Evolutionary conservation across 2,888 invertebrate species (phyloP), one percentile per base, ranked within the genome.

Genomic region (Abrostola triplasia): DNA sequence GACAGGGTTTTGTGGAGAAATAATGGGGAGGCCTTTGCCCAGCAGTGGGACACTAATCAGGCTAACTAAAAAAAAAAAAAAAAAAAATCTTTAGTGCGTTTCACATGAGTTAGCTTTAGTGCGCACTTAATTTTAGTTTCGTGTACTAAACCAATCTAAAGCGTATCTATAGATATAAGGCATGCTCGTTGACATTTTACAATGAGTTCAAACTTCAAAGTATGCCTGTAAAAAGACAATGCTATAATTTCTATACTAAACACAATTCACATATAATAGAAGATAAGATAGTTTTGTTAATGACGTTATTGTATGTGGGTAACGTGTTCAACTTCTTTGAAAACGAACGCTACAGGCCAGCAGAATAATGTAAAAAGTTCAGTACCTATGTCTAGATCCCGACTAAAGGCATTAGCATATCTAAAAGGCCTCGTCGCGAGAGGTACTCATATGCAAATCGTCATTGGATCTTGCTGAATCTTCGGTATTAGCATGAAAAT

Each of bases 401-500:
- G 65, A 49, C n/a, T 44, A 13, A 47, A 8, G 59, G 24, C 12
- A 70, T 75, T 59, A 48, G 44, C 37, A 67, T 63, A 37, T 58
- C 38, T 63, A 48, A 67, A 72, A 68, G 57, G 51, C 58, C 52
- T 35, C 40, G 63, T 73, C 41, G 35, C 53, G 36, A 40, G 12
- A 54, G 51, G 40, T 44, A 74, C 59, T 55, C 59, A 50, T 57
- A 64, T 76, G 68, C 67, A 69, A 73, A 73, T 71, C 80, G 48
- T 70, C 73, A 77, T 80, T 70, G 65, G 61, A 71, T 76, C 67
- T 71, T 64, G 66, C 60, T 64, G 66, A 70, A 77, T 73, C 75
- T 51, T 13, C 11, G 37, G 59, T 55, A 76, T 79, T 80, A 73
- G 67, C 76, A 79, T 80, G 73, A 69, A 77, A 77, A 80, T 80